Evolutionary conservation across 2,888 invertebrate genomes (phyloP), one percentile per base, ranked within the genome.

Genomic region (Aromia moschata): DNA sequence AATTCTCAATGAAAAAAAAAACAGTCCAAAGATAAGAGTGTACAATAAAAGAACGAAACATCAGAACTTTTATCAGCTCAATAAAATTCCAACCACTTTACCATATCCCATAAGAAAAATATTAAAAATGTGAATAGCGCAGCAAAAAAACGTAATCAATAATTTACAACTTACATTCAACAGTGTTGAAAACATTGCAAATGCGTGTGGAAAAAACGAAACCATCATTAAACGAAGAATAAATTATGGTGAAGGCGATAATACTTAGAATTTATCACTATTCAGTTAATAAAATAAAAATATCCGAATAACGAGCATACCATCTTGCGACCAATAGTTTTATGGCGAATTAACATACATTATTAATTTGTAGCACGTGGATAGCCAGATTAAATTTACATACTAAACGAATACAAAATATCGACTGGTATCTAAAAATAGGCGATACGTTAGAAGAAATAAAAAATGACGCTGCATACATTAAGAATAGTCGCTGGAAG

Each of bases 321-420:
- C 25, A n/a, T 25, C 17, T 17, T 30, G 41, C 30, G 30, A n/a
- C 31, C 40, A 30, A 52, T 52, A 52, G 10, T 11, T 41, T 40
- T 41, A 41, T 10, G 25, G 11, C 31, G 11, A 52, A 52, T 52
- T 52, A 52, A 40, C 49, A 49, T 49, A 49, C 25, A 31, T 52
- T 41, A 49, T 38, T 17, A 31, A 52, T 52, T 52, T 41, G 52
- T 52, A 52, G 52, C 52, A 52, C 52, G 52, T 52, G 52, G 52
- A 52, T 30, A 52, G 7, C 31, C 25, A 4, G 17, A 30, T 41
- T 18, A n/a, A 14, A 52, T 52, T 25, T 30, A 41, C 52, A 52
- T 52, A 52, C 41, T 52, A 52, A 41, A 41, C 16, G 31, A 17
- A 41, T 40, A 11, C 30, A 20, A 11, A 41, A 20, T 25, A 52